phyloP scores from a whole-genome alignment of 2,888 invertebrate species.

The Lasioglossum oenotherae region DNA sequence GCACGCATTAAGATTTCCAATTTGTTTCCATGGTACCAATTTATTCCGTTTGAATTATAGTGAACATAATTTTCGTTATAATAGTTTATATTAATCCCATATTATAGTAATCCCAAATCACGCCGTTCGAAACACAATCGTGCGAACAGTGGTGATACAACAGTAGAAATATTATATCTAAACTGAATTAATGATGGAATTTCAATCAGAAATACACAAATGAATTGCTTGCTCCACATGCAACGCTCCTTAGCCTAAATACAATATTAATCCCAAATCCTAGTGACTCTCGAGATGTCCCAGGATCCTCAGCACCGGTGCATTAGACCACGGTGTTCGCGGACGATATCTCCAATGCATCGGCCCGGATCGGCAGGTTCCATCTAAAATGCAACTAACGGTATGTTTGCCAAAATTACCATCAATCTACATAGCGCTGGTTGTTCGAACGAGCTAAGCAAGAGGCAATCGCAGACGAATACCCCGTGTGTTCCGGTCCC shows the following conservation, averaged over 20 bases:
- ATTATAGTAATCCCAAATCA: too few relatives aligned
- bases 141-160: too few relatives aligned
- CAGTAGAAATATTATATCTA: too few relatives aligned
- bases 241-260: neutral
- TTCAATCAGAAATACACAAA: neutral
- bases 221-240: neutral
- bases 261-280: neutral
- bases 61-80: too few relatives aligned
- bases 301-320: neutral
- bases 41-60: too few relatives aligned
- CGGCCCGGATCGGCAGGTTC: slow-evolving; percentile 51
- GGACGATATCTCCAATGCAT: neutral
- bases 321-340: neutral
- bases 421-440: slow-evolving; percentile 65
- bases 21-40: too few relatives aligned
- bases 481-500: neutral
- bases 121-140: too few relatives aligned
- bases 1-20: too few relatives aligned
- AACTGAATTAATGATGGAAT: neutral
- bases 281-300: neutral
- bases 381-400: slow-evolving; percentile 71
- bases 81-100: too few relatives aligned
- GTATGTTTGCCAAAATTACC: slow-evolving; percentile 71
- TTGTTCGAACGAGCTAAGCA: slow-evolving; percentile 14
- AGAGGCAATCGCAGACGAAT: slow-evolving; percentile 26